phyloP scores from a whole-genome alignment of 2,113 vertebrate species.

The Herpetotheres cachinnans region DNA sequence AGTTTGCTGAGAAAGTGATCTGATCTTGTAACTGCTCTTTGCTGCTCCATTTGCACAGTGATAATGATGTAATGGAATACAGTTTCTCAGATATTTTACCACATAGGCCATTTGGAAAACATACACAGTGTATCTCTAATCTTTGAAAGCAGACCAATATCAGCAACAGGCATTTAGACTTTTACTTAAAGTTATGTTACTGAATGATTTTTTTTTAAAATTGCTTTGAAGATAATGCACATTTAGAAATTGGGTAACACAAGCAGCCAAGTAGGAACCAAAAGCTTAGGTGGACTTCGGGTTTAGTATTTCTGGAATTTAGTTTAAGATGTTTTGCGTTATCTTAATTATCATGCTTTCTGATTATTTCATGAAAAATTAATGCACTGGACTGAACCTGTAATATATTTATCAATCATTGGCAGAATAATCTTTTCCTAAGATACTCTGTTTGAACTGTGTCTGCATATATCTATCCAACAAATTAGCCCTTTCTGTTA shows the following conservation, averaged over 20 bases:
- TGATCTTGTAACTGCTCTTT: not conserved
- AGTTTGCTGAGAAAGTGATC: not conserved
- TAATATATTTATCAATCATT: not conserved
- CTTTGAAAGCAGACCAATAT: not conserved
- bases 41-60: not conserved
- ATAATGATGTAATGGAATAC: not conserved
- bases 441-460: not conserved
- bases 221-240: not conserved
- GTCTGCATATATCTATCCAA: not conserved
- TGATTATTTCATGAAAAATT: not conserved
- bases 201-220: not conserved
- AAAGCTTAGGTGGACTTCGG: not conserved
- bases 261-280: not conserved
- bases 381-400: not conserved
- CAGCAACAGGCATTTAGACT: not conserved
- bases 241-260: not conserved
- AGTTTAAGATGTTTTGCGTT: not conserved
- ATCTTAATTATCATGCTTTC: not conserved
- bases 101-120: not conserved
- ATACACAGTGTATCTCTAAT: not conserved
- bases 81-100: not conserved
- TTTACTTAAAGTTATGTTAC: not conserved
- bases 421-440: not conserved
- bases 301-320: not conserved
- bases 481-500: not conserved